Conservation (phyloP, 2,113 vertebrate species). For the Esox niger region DNA sequence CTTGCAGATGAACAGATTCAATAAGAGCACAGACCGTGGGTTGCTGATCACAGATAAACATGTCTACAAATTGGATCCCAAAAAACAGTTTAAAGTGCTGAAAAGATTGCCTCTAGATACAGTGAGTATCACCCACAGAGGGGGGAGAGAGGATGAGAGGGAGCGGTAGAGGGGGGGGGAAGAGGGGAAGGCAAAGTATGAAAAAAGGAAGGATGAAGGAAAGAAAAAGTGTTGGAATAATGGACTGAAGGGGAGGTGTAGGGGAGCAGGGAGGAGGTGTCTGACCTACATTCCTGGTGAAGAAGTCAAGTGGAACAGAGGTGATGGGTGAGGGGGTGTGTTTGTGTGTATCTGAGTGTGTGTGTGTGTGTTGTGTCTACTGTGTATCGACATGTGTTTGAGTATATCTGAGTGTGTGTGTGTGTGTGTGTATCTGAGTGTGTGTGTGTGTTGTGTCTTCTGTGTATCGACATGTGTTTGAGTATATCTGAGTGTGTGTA, state of each 20-base stretch:
- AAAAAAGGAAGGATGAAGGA: background rate
- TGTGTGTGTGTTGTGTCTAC: no score
- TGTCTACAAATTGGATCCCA: slow-evolving; percentile 87
- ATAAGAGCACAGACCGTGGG: slow-evolving; percentile 81
- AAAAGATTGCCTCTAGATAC: slow-evolving; percentile 74
- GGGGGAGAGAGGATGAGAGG: background rate
- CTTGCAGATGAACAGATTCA: slow-evolving; percentile 85
- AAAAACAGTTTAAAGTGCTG: slow-evolving; percentile 81
- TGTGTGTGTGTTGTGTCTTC: background rate
- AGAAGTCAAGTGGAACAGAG: no score
- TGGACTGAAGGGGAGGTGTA: background rate
- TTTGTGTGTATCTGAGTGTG: background rate
- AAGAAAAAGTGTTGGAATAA: background rate
- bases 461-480: no score
- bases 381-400: no score
- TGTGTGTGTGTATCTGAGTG: background rate
- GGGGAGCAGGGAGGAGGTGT: slow-evolving; percentile 3
- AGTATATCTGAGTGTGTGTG: background rate
- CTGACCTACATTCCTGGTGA: slow-evolving; percentile 46
- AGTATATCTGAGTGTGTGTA: no score
- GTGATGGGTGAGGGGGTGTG: background rate
- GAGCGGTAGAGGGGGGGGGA: background rate
- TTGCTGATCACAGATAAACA: slow-evolving; percentile 85
- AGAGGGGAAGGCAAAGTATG: background rate
- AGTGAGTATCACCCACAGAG: slow-evolving; percentile 72